Conservation (phyloP, 23 tunicate genomes). For the Ciona savignyi region DNA sequence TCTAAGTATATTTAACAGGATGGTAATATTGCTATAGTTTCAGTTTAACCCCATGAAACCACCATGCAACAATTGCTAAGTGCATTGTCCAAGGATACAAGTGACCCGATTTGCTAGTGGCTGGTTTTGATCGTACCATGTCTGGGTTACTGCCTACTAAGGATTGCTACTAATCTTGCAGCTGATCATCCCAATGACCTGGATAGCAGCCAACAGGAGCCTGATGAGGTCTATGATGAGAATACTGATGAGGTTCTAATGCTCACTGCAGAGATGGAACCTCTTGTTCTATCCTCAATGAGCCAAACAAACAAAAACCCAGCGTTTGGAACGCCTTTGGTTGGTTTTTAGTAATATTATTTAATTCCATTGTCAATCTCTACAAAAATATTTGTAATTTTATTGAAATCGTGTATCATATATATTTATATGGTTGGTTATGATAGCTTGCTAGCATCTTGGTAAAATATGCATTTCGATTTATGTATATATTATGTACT, state of each 20-base stretch:
- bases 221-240: slow-evolving; percentile 12
- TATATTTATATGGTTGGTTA: no score
- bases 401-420: no score
- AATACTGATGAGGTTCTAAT: slow-evolving; percentile 25
- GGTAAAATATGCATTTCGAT: background rate
- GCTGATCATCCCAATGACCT: no score
- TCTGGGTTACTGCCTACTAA: no score
- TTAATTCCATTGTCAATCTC: background rate
- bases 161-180: no score
- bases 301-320: slow-evolving; percentile 38
- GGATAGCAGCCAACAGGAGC: no score
- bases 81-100: no score
- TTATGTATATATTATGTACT: background rate
- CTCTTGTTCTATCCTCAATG: slow-evolving; percentile 27
- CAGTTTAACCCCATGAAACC: no score
- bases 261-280: slow-evolving; percentile 32
- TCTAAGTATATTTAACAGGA: background rate
- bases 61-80: no score
- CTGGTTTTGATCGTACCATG: no score
- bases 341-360: background rate
- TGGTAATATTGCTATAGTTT: background rate
- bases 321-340: slow-evolving; percentile 30
- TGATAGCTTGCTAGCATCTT: no score
- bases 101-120: no score
- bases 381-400: background rate